Base-by-base conservation (phyloP, 2,113 vertebrate species). In the Falcunculus frontatus region DNA sequence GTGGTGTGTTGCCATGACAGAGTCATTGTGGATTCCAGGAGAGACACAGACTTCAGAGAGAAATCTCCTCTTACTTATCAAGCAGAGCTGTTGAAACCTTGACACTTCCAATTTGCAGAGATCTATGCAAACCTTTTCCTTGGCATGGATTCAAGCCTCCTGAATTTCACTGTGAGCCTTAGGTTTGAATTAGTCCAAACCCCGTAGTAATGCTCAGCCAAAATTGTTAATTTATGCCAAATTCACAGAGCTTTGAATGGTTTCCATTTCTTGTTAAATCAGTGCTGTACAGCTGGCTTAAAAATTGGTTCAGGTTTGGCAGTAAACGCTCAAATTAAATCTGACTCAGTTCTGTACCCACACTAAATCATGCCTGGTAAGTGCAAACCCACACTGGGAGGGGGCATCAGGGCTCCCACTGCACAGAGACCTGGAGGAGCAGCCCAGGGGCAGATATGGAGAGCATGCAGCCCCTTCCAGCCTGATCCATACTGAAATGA, bases 251-350 rank as follows among this genome's bases (percentile, higher is more conserved):
- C 55, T 62, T 90, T 96, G 92, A 96, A 96, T 67, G 29, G 90
- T 92, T 96, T 97, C 96, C 95, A 96, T 91, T 94, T 87, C 93
- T 93, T 81, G 50, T 86, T 93, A 96, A 92, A 96, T 93, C 87
- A 85, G 22, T 57, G 84, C 70, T 83, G 59, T 95, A 91, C 74
- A 93, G 91, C 87, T 95, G 94, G 89, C 91, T 93, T 93, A 70
- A 76, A 95, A 96, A 89, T 77, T 83, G 55, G 89, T 57, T 93
- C 75, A 55, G 72, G 62, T 93, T 96, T 93, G 94, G 93, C 91
- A 96, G 70, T 33, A 65, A 89, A 79, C 81, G 69, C 1, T 0
- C 65, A 91, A 95, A 91, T 93, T 87, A 89, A 84, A 96, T 93
- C 84, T 69, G 89, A 84, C 89, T 94, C 89, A 83, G 57, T 76